Conservation (phyloP, 2,888 invertebrate species). For the Torymus tubicola region DNA sequence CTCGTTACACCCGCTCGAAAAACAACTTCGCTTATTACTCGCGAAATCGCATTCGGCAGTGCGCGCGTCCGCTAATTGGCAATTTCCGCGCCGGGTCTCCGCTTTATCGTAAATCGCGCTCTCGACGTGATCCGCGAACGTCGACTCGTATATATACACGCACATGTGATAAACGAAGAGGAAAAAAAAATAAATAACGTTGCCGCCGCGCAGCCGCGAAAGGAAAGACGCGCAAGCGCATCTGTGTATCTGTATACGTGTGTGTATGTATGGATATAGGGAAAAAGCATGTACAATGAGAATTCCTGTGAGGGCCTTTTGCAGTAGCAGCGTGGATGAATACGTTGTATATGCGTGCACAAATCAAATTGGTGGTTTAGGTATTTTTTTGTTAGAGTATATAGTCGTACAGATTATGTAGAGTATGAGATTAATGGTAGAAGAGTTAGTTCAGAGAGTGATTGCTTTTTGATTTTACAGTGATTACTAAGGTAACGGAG, state of each 20-base stretch:
- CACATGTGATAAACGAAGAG: slow-evolving; percentile 26
- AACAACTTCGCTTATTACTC: slow-evolving; percentile 34
- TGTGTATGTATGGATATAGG: neutral
- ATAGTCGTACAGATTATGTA: no score
- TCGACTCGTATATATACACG: neutral
- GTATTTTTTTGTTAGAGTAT: no score
- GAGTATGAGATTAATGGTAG: no score
- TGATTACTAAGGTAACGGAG: no score
- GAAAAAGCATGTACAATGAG: slow-evolving; percentile 32
- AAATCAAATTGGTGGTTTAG: slow-evolving; percentile 11
- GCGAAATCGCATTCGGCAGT: slow-evolving; percentile 46
- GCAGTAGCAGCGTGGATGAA: slow-evolving; percentile 18
- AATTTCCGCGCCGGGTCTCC: slow-evolving; percentile 38
- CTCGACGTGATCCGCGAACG: slow-evolving; percentile 40
- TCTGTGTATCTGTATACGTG: no score
- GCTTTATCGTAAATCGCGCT: slow-evolving; percentile 53
- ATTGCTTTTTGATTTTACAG: neutral
- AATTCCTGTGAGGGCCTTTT: slow-evolving; percentile 46
- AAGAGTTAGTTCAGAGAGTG: no score
- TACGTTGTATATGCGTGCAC: slow-evolving; percentile 14
- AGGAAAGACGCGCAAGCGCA: neutral
- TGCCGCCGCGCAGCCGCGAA: slow-evolving; percentile 9
- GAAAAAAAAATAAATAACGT: slow-evolving; percentile 35
- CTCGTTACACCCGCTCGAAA: neutral
- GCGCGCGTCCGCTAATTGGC: slow-evolving; percentile 47